Evolutionary conservation across 2,888 invertebrate genomes (phyloP).

Genomic region (Euproctis similis): DNA sequence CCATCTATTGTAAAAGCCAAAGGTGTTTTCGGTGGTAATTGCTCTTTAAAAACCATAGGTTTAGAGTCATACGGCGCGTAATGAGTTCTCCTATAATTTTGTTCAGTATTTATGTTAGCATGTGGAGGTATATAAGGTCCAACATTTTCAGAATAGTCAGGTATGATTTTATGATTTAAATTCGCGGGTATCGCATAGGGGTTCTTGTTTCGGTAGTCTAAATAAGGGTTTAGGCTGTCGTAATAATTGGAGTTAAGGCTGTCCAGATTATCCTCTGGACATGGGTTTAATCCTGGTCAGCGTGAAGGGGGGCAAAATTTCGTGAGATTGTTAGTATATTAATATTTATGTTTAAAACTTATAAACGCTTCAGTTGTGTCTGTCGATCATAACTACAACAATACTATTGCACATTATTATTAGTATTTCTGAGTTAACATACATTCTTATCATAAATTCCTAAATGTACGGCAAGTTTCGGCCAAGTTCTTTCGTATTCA

Average conservation of each 20-base stretch:
- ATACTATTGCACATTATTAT: too few species aligned
- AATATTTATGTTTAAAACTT: slow-evolving; percentile 18
- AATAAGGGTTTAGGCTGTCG: slow-evolving; percentile 60
- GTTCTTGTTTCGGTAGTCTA: slow-evolving; percentile 62
- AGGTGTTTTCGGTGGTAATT: slow-evolving; percentile 40
- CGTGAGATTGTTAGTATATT: slow-evolving; percentile 27
- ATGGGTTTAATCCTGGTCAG: slow-evolving; percentile 54
- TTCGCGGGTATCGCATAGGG: slow-evolving; percentile 73
- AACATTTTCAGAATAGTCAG: slow-evolving; percentile 45
- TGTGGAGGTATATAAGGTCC: slow-evolving; percentile 64
- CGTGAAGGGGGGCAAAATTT: slow-evolving; percentile 35
- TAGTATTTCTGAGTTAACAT: too few species aligned
- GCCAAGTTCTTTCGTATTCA: too few species aligned
- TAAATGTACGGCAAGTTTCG: too few species aligned
- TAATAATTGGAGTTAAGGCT: slow-evolving; percentile 61
- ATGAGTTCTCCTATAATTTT: slow-evolving; percentile 38
- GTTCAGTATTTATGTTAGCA: slow-evolving; percentile 36
- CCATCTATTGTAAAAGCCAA: slow-evolving; percentile 56
- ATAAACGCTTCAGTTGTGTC: slow-evolving; percentile 12
- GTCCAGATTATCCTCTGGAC: slow-evolving; percentile 57
- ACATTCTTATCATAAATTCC: too few species aligned
- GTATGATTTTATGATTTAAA: slow-evolving; percentile 53
- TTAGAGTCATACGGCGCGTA: slow-evolving; percentile 37
- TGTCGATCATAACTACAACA: too few species aligned
- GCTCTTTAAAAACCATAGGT: slow-evolving; percentile 53